Evolutionary conservation across 1,140 invertebrate genomes (phyloP).

Genomic region (Halyomorpha halys): DNA sequence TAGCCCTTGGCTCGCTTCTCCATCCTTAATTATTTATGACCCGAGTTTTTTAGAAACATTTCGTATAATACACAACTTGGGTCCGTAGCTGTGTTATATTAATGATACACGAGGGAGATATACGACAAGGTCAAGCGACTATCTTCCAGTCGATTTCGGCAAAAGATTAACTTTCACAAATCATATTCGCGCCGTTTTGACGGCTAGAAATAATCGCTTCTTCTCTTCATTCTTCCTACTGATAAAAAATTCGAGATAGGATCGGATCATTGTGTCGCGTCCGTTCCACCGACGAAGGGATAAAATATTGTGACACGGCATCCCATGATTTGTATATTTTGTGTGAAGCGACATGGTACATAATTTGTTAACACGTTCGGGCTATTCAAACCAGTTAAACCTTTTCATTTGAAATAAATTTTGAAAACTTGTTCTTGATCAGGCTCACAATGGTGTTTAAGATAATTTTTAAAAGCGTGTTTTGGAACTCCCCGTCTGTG

Average conservation of each 20-base stretch:
- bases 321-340: too few relatives aligned
- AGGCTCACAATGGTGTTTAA: too few relatives aligned
- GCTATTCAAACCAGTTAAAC: too few relatives aligned
- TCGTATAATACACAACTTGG: constrained; percentile 6
- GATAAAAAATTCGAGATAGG: too few relatives aligned
- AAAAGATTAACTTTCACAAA: constrained; percentile 3
- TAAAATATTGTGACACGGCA: too few relatives aligned
- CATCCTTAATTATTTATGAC: constrained; percentile 9
- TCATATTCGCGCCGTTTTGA: not conserved
- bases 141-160: not conserved
- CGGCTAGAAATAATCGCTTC: not conserved
- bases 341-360: too few relatives aligned
- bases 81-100: not conserved
- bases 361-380: too few relatives aligned
- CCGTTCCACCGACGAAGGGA: not conserved
- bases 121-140: constrained; percentile 11
- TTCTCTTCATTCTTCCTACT: not conserved
- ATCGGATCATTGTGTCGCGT: too few relatives aligned
- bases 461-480: too few relatives aligned
- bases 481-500: too few relatives aligned
- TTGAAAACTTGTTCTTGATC: too few relatives aligned
- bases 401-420: too few relatives aligned
- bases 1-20: constrained; percentile 12
- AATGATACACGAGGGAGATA: constrained; percentile 8
- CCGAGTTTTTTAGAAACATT: constrained; percentile 15